These are phyloP conservation scores for Lithophane socia DNA, from an alignment of 2,888 invertebrate genomes.

Conservation along the genomic window DNA sequence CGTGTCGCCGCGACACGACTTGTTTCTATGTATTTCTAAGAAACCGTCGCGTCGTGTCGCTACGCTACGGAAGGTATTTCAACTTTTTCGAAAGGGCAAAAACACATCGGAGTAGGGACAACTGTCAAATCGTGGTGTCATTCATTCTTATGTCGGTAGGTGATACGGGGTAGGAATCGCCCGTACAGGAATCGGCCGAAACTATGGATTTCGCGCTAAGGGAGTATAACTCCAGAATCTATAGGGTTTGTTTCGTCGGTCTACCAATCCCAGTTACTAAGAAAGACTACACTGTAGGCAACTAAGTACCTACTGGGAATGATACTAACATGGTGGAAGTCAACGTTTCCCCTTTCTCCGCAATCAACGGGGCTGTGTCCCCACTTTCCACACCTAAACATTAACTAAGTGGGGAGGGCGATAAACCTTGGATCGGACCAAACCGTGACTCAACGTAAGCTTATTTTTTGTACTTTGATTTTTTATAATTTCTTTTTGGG, in stretches of 20 bases:
- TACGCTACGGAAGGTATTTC: no score
- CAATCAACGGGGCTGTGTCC: constrained; percentile 43
- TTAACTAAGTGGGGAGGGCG: constrained; percentile 63
- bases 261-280: not conserved
- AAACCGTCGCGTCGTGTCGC: no score
- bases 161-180: no score
- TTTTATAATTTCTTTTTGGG: constrained; percentile 5
- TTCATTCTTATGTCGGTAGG: no score
- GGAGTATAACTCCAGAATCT: not conserved
- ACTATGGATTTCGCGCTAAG: no score
- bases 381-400: constrained; percentile 63
- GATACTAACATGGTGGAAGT: constrained; percentile 17
- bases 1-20: no score
- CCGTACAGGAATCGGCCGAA: no score
- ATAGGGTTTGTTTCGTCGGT: not conserved
- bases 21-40: no score
- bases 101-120: no score
- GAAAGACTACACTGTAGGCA: not conserved
- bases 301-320: constrained; percentile 7
- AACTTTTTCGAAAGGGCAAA: no score
- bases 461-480: constrained; percentile 28
- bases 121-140: no score
- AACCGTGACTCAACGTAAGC: constrained; percentile 63
- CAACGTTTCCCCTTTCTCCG: constrained; percentile 50
- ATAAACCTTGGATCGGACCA: constrained; percentile 62